These are phyloP conservation scores for Notospermus geniculatus DNA, from an alignment of 1,140 invertebrate species.

Conservation along the genomic window DNA sequence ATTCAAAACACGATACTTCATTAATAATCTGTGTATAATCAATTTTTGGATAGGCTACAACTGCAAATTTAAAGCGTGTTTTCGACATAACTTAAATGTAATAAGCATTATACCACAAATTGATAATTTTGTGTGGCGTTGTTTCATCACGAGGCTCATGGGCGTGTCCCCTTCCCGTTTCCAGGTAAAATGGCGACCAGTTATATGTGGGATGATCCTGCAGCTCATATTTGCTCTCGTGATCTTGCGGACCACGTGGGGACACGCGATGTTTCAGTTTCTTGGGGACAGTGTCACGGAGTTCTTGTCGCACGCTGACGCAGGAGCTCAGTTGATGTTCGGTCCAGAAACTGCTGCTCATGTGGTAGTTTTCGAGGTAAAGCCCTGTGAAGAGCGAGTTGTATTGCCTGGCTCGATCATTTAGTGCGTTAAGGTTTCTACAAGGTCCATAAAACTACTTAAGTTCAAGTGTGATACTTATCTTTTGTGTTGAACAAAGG, in stretches of 20 bases:
- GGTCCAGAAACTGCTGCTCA: slow-evolving; percentile 58
- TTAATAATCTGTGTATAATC: no score
- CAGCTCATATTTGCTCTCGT: slow-evolving; percentile 82
- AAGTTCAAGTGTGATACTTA: no score
- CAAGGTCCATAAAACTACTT: no score
- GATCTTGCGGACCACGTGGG: slow-evolving; percentile 78
- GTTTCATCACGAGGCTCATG: no score
- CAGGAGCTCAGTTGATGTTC: slow-evolving; percentile 80
- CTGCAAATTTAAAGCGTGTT: no score
- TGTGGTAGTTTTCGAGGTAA: slow-evolving; percentile 32
- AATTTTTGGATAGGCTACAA: no score
- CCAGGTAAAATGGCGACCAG: slow-evolving; percentile 29
- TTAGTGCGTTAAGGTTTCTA: background rate
- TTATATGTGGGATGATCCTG: slow-evolving; percentile 67
- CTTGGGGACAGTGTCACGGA: slow-evolving; percentile 67
- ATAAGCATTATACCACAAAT: no score
- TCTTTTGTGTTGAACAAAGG: no score
- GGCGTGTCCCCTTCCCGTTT: background rate
- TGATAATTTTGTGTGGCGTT: no score
- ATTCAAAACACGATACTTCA: no score
- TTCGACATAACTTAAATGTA: no score
- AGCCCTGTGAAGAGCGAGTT: background rate
- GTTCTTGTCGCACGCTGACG: slow-evolving; percentile 74
- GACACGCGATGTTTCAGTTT: slow-evolving; percentile 72
- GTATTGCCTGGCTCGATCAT: background rate